Base-by-base conservation (phyloP, 2,888 invertebrate species). In the Physocephala rufipes region DNA sequence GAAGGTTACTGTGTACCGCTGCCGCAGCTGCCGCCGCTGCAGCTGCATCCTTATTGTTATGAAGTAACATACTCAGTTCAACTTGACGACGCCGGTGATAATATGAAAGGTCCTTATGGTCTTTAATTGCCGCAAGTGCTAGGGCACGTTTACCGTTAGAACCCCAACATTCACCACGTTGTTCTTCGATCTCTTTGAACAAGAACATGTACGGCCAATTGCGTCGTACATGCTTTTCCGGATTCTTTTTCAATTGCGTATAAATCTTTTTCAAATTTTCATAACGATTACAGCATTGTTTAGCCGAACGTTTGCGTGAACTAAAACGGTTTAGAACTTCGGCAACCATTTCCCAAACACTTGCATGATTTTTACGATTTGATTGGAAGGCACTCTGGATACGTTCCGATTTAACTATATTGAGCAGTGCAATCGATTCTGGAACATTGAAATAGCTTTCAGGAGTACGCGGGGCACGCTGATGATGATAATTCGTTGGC, bases 271-370 rank as follows among this genome's bases (percentile, higher is more conserved):
- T 86, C 1, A 86, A 79, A 74, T 86, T 86, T 77, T 86, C 85
- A 71, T 86, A 86, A 26, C 85, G 83, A 77, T 86, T 86, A 76
- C 85, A 86, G 61, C 85, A 86, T 71, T 86, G 85, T 71, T 86
- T 86, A 1, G 85, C 84, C 9, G 84, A 85, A 0, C 85, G 81
- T 36, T 86, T 86, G 0, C 86, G 79, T 2, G 85, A 78, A 70
- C 85, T 86, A 71, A 82, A 86, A 1, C 84, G 82, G 71, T 84
- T 86, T 2, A 86, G 76, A 5, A 86, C 84, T 72, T 84, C 84
- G 47, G 85, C 85, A 2, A 86, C 85, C 85, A 86, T 86, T 74
- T 86, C 85, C 85, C 85, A 86, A 0, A 86, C 85, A 68, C 86
- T 86, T 21, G 85, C 85, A 79, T 86, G 85, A 67, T 86, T 86